Percentiles rank a stretch among this genome's conserved stretches.
phyloP scores from a whole-genome alignment of 2,888 invertebrate genomes.

The Metacarcinus magister region DNA sequence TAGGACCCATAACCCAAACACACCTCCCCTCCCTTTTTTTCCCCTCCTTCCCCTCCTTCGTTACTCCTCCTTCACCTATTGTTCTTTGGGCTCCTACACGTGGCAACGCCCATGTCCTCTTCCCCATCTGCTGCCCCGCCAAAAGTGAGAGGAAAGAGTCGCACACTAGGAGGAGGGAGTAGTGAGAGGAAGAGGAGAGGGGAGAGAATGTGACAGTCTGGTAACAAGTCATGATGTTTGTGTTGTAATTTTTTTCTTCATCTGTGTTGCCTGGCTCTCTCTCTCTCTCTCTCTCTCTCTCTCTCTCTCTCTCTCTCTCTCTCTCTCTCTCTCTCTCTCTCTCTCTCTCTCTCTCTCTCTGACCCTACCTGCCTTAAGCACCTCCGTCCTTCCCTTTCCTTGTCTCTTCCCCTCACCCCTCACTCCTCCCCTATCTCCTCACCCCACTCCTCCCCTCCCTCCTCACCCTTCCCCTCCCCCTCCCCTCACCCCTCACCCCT shows the following conservation, averaged over 20 bases:
- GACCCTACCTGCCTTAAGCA: neutral
- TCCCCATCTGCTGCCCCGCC: neutral
- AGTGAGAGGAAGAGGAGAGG: neutral
- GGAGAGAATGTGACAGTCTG: neutral
- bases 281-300: neutral
- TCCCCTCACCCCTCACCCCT: neutral
- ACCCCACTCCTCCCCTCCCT: neutral
- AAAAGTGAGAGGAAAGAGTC: neutral
- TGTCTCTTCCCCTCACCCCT: neutral
- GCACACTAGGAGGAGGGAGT: neutral
- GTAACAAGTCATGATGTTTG: neutral
- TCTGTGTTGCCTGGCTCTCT: neutral
- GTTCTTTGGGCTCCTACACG: neutral
- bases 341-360: neutral
- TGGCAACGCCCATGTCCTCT: neutral
- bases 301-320: constrained; percentile 5
- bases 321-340: neutral
- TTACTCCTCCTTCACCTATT: neutral
- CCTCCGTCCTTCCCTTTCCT: neutral
- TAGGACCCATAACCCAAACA: neutral
- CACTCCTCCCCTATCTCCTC: neutral
- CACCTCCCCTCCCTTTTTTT: too few relatives aligned
- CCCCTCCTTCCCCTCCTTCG: constrained; percentile 15
- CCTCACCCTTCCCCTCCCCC: neutral
- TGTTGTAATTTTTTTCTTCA: neutral